Evolutionary conservation across 2,888 invertebrate species (phyloP), one percentile per base, ranked within the genome.

Genomic region (Bugula neritina): DNA sequence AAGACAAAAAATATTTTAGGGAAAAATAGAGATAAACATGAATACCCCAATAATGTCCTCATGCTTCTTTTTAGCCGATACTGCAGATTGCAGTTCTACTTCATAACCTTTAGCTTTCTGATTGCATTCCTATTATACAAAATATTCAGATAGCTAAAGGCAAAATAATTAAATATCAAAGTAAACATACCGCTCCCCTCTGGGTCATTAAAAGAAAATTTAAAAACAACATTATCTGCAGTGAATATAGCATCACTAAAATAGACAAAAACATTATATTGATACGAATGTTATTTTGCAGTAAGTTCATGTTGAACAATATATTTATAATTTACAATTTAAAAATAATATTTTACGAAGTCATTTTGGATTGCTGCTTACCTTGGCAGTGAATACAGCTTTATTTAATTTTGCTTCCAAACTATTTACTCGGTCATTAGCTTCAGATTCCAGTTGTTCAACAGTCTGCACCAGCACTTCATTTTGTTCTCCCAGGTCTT

Each of bases 401-500:
- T 79, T 79, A 72, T 80, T 78, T 23, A 83, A 76, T 74, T 82
- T 83, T 29, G 75, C 74, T 71, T 83, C 83, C 21, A 83, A 75
- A 21, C 78, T 72, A 21, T 73, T 73, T 0, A 83, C 82, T 43
- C 81, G 75, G 17, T 80, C 78, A 74, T 82, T 83, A 27, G 83
- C 82, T 72, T 83, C 83, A 69, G 75, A 74, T 73, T 83, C 83
- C 69, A 83, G 76, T 72, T 83, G 83, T 72, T 83, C 83, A n/a
- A 83, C 80, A 2, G 82, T 83, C 72, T 81, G 80, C 13, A 83
- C 81, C 31, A 83, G 77, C 1, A 83, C 82, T 54, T 82, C 81
- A 78, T 83, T 83, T 75, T 83, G 83, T 72, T 83, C 82, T 75
- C 79, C 79, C 70, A 83, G 75, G 73, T 83, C 83, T 75, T 82